These are phyloP conservation scores for Halisarca cf. caerulea DNA, from an alignment of 37 sponge, comb jelly and placozoan species.

Conservation along the genomic window DNA sequence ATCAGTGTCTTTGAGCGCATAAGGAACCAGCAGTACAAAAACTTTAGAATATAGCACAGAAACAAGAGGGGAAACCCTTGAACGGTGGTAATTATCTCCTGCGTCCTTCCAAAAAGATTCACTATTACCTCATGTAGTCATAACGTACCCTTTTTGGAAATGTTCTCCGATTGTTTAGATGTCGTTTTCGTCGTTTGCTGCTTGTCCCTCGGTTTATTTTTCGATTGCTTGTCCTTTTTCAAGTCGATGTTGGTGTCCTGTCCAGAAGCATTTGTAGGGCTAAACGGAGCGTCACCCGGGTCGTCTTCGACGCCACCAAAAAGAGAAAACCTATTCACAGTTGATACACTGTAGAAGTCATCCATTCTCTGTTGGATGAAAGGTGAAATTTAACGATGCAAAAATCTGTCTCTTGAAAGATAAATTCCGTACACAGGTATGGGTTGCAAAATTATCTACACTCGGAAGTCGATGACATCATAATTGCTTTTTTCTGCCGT, in stretches of 20 bases:
- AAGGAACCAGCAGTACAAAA: too few species aligned
- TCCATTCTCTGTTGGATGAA: constrained; percentile 47
- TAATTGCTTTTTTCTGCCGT: too few species aligned
- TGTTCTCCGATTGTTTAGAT: constrained; percentile 27
- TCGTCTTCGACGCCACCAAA: constrained; percentile 80
- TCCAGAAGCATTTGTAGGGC: constrained; percentile 1
- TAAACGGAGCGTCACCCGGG: constrained; percentile 61
- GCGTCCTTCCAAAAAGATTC: not conserved
- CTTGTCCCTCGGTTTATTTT: not conserved
- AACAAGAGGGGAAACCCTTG: too few species aligned
- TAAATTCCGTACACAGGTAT: too few species aligned
- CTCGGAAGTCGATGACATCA: too few species aligned
- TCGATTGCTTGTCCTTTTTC: not conserved
- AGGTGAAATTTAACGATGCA: constrained; percentile 4
- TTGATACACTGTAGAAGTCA: constrained; percentile 59
- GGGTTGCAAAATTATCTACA: too few species aligned
- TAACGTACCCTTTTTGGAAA: not conserved
- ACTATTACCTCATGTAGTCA: not conserved
- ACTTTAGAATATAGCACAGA: too few species aligned
- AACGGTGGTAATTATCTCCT: not conserved
- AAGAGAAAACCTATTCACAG: constrained; percentile 73
- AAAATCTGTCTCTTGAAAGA: not conserved
- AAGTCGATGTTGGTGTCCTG: not conserved
- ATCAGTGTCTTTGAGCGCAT: not conserved
- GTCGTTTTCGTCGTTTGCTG: not conserved